Conservation (phyloP, 2,113 vertebrate species). For the Chamaetylas fuelleborni region DNA sequence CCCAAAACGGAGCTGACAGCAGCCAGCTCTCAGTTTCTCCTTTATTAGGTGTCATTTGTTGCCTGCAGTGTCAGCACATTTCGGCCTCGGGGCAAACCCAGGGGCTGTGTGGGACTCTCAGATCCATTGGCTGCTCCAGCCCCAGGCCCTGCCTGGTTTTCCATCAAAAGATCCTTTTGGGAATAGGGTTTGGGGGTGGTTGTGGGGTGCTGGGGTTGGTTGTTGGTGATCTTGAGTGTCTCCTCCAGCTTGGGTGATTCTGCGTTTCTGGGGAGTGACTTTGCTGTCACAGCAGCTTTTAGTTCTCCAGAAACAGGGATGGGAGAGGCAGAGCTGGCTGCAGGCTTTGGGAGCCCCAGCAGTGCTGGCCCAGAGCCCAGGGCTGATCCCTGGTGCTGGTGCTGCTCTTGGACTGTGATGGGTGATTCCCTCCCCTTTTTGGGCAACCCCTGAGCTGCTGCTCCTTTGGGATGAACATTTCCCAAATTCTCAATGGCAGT, state of each 20-base stretch:
- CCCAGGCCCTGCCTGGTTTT: too few relatives aligned
- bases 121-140: background rate
- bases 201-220: too few relatives aligned
- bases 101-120: accelerated
- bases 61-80: constrained; percentile 5
- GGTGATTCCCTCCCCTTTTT: background rate
- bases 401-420: accelerated
- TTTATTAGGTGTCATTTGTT: background rate
- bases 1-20: background rate
- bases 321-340: accelerated
- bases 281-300: background rate
- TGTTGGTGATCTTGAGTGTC: accelerated
- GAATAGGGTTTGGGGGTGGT: background rate
- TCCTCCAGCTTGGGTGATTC: background rate
- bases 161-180: background rate
- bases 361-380: accelerated
- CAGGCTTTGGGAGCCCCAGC: background rate
- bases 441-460: background rate
- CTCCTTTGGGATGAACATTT: background rate
- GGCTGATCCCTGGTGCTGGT: background rate
- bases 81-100: background rate
- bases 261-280: accelerated
- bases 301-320: background rate
- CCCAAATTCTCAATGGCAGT: background rate
- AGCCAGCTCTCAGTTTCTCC: constrained; percentile 38